Evolutionary conservation across 2,797 vertebrate genomes (phyloP), one percentile per base, ranked within the genome.

Genomic region (Hirundo rustica): DNA sequence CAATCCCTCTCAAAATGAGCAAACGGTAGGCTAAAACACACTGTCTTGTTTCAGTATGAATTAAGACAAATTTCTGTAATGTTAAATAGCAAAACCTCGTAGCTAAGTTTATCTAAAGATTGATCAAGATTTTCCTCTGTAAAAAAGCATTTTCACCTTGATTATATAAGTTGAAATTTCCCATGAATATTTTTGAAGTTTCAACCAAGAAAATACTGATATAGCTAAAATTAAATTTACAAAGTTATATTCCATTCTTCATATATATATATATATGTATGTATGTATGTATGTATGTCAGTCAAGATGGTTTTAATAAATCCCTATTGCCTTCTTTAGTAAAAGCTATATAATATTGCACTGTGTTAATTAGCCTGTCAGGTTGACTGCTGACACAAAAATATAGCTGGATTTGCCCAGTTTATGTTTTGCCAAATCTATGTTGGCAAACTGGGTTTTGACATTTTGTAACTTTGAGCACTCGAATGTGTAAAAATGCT

Each of bases 401-500:
- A 50, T 36, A 34, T 6, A 20, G 9, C 13, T 50, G 19, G 6
- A 85, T 93, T 77, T 85, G 18, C 15, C 23, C 23, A 25, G n/a
- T 77, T 68, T 62, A 66, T 70, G 9, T 30, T 42, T 62, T 16
- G 38, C 38, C 27, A 30, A 42, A 62, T 42, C 17, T 57, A 0
- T 30, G 20, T 36, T 64, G 23, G 13, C 40, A 85, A 58, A 76
- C 11, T 71, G 26, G 2, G 19, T 62, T 88, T 66, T 66, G 54
- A 65, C 18, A 62, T 76, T 87, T 70, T 82, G 2, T n/a, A 61
- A 48, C 26, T 71, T 89, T 74, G 42, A 83, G 13, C 3, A 13
- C 11, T 25, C 2, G 0, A 21, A 72, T 4, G 0, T 64, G 13
- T 36, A 73, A 44, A 8, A 48, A 16, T 32, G 3, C 15, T 72